Conservation (phyloP, 2,113 vertebrate genomes). For the Osmerus eperlanus region DNA sequence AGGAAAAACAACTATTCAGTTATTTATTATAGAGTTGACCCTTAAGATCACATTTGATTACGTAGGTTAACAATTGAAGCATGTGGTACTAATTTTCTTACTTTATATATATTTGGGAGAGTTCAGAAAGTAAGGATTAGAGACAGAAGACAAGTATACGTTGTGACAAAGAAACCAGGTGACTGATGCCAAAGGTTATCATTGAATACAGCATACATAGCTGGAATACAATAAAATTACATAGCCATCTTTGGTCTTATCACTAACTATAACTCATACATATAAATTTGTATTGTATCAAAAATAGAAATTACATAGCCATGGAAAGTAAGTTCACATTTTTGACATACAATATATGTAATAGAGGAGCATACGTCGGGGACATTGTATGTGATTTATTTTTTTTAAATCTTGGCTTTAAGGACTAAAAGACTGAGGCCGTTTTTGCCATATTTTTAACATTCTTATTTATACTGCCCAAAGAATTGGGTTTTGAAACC, state of each 20-base stretch:
- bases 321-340: constrained; percentile 75
- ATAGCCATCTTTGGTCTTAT: constrained; percentile 77
- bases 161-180: constrained; percentile 61
- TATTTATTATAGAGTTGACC: constrained; percentile 66
- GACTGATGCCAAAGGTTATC: constrained; percentile 59
- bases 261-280: constrained; percentile 72
- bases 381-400: constrained; percentile 55
- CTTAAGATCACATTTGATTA: constrained; percentile 56
- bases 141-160: constrained; percentile 52
- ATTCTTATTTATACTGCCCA: constrained; percentile 40
- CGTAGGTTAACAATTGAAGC: constrained; percentile 64
- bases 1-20: constrained; percentile 39
- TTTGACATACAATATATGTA: constrained; percentile 69
- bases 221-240: constrained; percentile 65
- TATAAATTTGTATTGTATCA: constrained; percentile 77
- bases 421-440: constrained; percentile 38
- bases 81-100: constrained; percentile 51
- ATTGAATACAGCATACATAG: constrained; percentile 61
- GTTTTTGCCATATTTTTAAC: constrained; percentile 53
- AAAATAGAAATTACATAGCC: constrained; percentile 80
- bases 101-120: constrained; percentile 60
- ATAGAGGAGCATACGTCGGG: constrained; percentile 61
- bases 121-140: constrained; percentile 61
- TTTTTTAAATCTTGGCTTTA: constrained; percentile 53
- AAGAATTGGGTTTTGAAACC: constrained; percentile 33